A percentile compares a stretch with the other conserved stretches of the same genome.
Conservation (phyloP, 35 echinoderm and acorn worm genomes). For the Chiridota heheva region DNA sequence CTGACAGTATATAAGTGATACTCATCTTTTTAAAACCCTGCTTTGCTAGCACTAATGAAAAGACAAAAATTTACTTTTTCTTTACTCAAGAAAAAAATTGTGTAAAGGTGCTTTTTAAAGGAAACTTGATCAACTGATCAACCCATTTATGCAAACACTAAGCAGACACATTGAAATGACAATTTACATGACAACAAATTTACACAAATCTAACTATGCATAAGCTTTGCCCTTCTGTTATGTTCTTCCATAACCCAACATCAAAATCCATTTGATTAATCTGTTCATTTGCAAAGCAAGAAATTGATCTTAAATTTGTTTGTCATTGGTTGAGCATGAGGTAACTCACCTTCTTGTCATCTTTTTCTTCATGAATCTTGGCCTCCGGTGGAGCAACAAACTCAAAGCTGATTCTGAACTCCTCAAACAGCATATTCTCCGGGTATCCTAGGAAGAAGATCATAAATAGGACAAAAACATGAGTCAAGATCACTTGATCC, state of each 20-base stretch:
- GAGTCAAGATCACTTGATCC: not conserved
- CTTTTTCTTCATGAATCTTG: slow-evolving; percentile 59
- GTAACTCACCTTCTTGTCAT: slow-evolving; percentile 86
- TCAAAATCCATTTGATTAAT: not conserved
- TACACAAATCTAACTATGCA: no score
- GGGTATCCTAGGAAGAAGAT: slow-evolving; percentile 63
- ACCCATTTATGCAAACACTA: no score
- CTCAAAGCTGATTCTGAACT: slow-evolving; percentile 89
- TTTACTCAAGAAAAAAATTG: no score
- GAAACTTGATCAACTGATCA: no score
- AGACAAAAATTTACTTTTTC: no score
- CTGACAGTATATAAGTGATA: no score
- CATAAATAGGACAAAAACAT: slow-evolving; percentile 1
- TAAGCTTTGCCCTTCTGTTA: not conserved
- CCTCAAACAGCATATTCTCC: slow-evolving; percentile 87
- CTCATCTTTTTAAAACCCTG: no score
- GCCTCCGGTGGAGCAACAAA: slow-evolving; percentile 56
- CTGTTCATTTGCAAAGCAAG: not conserved
- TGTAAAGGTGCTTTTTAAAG: no score
- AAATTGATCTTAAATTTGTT: not conserved
- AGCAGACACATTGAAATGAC: no score
- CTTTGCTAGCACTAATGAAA: no score
- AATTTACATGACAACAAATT: no score
- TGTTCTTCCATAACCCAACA: not conserved
- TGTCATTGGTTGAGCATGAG: not conserved